Base-by-base conservation (phyloP, 2,888 invertebrate species). In the Frankliniella intonsa region DNA sequence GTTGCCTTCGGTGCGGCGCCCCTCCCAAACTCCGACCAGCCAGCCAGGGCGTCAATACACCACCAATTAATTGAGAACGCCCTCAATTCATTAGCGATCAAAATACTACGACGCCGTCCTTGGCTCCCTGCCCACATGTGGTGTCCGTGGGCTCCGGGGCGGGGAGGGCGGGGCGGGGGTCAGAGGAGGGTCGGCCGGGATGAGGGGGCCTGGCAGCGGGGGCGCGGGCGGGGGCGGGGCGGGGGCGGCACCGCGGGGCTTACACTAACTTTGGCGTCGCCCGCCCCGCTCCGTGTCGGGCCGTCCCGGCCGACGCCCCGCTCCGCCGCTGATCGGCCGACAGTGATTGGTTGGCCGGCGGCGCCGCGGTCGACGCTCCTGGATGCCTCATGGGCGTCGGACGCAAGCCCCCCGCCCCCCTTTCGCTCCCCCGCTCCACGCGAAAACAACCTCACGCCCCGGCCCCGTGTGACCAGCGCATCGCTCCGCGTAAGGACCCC, bases 71-170 rank as follows among this genome's bases (percentile, higher is more conserved):
- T 76, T 25, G 69, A 76, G 22, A 25, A 25, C 69, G 69, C 25
- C 69, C 69, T 76, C 69, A 76, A 76, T 76, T 76, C 69, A 76
- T 76, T 76, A 76, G 69, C 69, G 69, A 76, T 76, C 69, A 76
- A 76, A 76, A 76, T 76, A 76, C 22, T 76, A 25, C 69, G 22
- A 12, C 25, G 69, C 69, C 62, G 62, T 62, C 17, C 62, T 62
- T 62, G 62, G 62, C 62, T 17, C 19, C 62, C 62, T 62, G 62
- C 62, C 62, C 62, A 62, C 62, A 62, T 62, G 62, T n/a, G 62
- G 62, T 62, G 62, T 62, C n/a, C 19, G 38, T 38, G 38, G 38
- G 38, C 38, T 38, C 17, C 17, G 14, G n/a, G 62, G 62, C 19
- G 11, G 17, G 14, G 62, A 14, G 55, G 55, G 55, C 7, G 55